Conservation (phyloP, 1,140 invertebrate genomes). For the Drosophila jambulina region DNA sequence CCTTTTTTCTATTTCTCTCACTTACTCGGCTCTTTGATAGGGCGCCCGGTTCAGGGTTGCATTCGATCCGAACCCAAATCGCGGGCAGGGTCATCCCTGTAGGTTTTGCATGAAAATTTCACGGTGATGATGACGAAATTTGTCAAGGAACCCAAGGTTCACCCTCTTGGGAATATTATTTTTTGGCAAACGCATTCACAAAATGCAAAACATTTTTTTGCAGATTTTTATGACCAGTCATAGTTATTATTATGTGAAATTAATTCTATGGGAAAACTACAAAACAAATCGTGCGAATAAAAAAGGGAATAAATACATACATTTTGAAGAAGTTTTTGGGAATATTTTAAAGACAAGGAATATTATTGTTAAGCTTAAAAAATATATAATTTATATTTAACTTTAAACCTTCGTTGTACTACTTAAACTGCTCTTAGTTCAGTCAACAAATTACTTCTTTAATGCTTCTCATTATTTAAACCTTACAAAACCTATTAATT, state of each 20-base stretch:
- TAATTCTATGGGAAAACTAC: slow-evolving; percentile 32
- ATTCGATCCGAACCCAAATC: slow-evolving; percentile 42
- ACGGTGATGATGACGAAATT: slow-evolving; percentile 30
- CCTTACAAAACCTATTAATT: background rate
- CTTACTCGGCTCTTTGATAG: slow-evolving; percentile 58
- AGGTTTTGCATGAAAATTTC: slow-evolving; percentile 63
- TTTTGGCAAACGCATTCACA: slow-evolving; percentile 18
- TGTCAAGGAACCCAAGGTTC: slow-evolving; percentile 2
- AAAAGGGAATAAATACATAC: background rate
- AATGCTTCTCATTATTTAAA: background rate
- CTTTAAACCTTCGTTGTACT: background rate
- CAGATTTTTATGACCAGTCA: slow-evolving; percentile 35
- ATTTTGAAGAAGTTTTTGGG: background rate
- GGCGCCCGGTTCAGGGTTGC: slow-evolving; percentile 48
- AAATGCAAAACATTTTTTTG: slow-evolving; percentile 62
- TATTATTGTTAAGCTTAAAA: background rate
- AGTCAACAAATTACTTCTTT: background rate
- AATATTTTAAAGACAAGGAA: background rate
- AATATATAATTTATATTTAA: background rate
- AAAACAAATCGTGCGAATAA: background rate
- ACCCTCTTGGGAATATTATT: slow-evolving; percentile 32
- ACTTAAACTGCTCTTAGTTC: background rate
- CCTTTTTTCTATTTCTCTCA: slow-evolving; percentile 42
- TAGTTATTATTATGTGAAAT: slow-evolving; percentile 19
- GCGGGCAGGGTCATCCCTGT: slow-evolving; percentile 30